phyloP scores from a whole-genome alignment of 2,888 invertebrate species.

The Lamproptera curius region DNA sequence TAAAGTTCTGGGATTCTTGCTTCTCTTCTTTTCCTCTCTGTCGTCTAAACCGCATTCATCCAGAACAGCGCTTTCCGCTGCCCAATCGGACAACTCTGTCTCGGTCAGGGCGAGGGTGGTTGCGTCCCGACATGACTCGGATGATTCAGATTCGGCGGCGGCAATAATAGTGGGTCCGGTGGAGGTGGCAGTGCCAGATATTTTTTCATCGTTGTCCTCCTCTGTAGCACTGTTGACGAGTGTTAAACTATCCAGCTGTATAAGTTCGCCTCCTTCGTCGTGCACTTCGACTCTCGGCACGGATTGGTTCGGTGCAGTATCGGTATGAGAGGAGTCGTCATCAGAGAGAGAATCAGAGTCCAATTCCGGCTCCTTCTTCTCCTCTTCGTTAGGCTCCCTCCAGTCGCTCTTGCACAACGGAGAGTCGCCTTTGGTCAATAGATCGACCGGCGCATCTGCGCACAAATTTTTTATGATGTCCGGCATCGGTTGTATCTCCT shows the following conservation, averaged over 20 bases:
- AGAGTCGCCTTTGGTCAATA: constrained; percentile 55
- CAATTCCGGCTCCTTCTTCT: constrained; percentile 47
- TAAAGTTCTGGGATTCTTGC: constrained; percentile 52
- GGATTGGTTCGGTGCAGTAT: constrained; percentile 57
- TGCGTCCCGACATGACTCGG: constrained; percentile 84
- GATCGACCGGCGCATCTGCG: constrained; percentile 57
- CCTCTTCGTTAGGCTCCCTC: constrained; percentile 69
- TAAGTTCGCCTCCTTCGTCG: constrained; percentile 82
- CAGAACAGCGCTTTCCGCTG: constrained; percentile 86
- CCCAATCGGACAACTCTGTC: constrained; percentile 94
- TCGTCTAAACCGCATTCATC: constrained; percentile 82
- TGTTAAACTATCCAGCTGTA: constrained; percentile 80
- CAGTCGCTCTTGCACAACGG: constrained; percentile 48
- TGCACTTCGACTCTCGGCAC: constrained; percentile 86
- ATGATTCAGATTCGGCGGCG: constrained; percentile 68
- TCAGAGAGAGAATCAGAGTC: constrained; percentile 79
- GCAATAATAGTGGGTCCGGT: constrained; percentile 65
- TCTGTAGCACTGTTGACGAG: constrained; percentile 55
- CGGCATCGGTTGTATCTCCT: constrained; percentile 78
- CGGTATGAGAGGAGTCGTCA: constrained; percentile 58
- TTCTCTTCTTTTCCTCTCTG: constrained; percentile 49
- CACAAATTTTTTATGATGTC: constrained; percentile 74
- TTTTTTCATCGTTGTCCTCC: constrained; percentile 48
- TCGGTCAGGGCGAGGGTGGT: constrained; percentile 88
- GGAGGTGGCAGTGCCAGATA: constrained; percentile 47